Conservation (phyloP, 2,888 invertebrate species). For the Andrena dorsata region DNA sequence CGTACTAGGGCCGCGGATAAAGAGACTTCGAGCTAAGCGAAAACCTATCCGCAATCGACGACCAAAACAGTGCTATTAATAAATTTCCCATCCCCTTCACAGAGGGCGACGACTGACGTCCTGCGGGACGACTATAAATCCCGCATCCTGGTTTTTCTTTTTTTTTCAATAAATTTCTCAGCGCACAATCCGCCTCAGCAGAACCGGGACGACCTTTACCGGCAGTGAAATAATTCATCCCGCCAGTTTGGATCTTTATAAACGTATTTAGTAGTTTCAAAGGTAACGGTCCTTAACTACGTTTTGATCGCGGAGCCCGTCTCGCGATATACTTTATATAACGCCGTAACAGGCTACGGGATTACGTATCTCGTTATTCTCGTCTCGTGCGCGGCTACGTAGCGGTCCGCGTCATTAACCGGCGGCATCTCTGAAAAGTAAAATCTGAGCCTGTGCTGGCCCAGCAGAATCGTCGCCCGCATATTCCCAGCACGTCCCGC, state of each 20-base stretch:
- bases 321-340: conserved; percentile 53
- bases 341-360: conserved; percentile 38
- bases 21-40: conserved; percentile 42
- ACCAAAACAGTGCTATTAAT: not conserved
- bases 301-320: conserved; percentile 49
- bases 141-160: no score
- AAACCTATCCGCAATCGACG: conserved; percentile 30
- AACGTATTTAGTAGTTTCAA: conserved; percentile 43
- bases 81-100: not conserved
- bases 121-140: no score
- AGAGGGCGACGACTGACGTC: no score
- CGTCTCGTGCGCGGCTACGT: conserved; percentile 38
- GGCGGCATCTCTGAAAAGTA: conserved; percentile 35
- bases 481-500: not conserved
- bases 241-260: conserved; percentile 42
- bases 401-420: conserved; percentile 52
- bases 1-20: conserved; percentile 41
- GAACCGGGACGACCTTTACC: not conserved
- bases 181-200: no score
- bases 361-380: conserved; percentile 55
- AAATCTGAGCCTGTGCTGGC: conserved; percentile 26
- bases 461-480: not conserved
- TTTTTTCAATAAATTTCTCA: no score
- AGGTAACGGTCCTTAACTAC: conserved; percentile 46
- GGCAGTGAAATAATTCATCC: conserved; percentile 14